Conservation (phyloP, 2,113 vertebrate species). For the Peromyscus leucopus region DNA sequence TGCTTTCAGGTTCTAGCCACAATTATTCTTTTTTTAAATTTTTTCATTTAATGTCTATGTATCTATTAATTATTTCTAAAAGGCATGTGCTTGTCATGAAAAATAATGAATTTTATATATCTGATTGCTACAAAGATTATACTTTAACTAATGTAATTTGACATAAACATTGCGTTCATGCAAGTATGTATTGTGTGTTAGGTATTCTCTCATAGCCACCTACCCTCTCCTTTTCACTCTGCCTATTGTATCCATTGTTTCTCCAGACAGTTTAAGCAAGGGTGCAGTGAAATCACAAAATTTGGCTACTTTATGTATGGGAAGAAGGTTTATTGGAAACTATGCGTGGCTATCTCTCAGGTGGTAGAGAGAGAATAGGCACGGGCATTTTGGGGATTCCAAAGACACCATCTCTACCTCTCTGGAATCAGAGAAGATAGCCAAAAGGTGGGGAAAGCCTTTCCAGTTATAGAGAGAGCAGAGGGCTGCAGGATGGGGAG, state of each 20-base stretch:
- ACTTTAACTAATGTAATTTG: not conserved
- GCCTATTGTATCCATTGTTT: not conserved
- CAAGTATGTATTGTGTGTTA: not conserved
- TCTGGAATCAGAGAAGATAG: not conserved
- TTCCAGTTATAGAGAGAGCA: not conserved
- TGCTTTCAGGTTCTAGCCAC: not conserved
- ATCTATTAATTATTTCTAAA: not conserved
- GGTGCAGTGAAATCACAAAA: not conserved
- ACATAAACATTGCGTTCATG: not conserved
- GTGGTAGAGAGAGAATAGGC: not conserved
- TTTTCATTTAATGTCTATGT: not conserved
- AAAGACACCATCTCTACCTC: not conserved
- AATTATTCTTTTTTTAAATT: not conserved
- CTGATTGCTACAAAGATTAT: not conserved
- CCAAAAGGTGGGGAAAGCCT: not conserved
- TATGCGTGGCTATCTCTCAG: not conserved
- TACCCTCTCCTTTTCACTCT: not conserved
- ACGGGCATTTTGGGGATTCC: not conserved
- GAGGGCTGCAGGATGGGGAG: accelerated
- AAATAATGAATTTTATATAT: not conserved
- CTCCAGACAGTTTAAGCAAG: not conserved
- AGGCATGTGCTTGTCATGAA: not conserved
- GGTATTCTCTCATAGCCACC: no score
- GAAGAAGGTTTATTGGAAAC: not conserved
- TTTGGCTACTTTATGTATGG: not conserved